Conservation (phyloP, 2,888 invertebrate species). For the Hedychridium roseum region DNA sequence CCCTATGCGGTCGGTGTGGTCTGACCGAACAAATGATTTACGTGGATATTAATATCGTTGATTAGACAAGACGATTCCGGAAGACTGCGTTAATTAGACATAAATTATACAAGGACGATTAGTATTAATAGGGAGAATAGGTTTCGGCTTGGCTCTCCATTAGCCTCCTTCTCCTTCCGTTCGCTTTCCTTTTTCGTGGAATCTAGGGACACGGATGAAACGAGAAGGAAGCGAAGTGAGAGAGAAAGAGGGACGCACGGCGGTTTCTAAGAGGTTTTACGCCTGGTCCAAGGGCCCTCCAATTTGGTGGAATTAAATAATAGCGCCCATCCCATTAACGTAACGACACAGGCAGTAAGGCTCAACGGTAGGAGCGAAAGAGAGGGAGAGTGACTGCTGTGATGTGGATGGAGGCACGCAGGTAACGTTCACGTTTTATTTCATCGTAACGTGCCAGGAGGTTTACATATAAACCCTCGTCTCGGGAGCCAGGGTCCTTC, state of each 20-base stretch:
- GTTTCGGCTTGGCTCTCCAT: slow-evolving; percentile 12
- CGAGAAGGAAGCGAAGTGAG: too few relatives aligned
- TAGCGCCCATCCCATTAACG: slow-evolving; percentile 42
- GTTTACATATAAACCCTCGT: slow-evolving; percentile 34
- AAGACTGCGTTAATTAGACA: slow-evolving; percentile 8
- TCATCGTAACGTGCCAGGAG: slow-evolving; percentile 47
- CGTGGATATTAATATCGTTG: slow-evolving; percentile 7
- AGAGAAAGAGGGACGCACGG: slow-evolving; percentile 25
- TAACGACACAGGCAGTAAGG: slow-evolving; percentile 35
- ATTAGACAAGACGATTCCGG: too few relatives aligned
- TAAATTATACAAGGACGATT: slow-evolving; percentile 15
- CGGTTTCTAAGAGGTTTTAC: slow-evolving; percentile 39
- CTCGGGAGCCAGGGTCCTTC: slow-evolving; percentile 33
- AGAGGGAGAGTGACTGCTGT: slow-evolving; percentile 18
- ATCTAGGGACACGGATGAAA: too few relatives aligned
- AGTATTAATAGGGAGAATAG: slow-evolving; percentile 5
- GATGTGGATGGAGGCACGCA: slow-evolving; percentile 37
- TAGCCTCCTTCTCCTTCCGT: slow-evolving; percentile 11
- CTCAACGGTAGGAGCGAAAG: slow-evolving; percentile 18
- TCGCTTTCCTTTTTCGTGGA: slow-evolving; percentile 29
- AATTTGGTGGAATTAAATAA: slow-evolving; percentile 45
- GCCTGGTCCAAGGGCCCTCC: slow-evolving; percentile 32
- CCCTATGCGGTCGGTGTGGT: slow-evolving; percentile 4
- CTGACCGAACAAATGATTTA: slow-evolving; percentile 4
- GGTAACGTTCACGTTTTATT: slow-evolving; percentile 43